Base-by-base conservation (phyloP, 2,113 vertebrate genomes). In the Pedetes capensis region DNA sequence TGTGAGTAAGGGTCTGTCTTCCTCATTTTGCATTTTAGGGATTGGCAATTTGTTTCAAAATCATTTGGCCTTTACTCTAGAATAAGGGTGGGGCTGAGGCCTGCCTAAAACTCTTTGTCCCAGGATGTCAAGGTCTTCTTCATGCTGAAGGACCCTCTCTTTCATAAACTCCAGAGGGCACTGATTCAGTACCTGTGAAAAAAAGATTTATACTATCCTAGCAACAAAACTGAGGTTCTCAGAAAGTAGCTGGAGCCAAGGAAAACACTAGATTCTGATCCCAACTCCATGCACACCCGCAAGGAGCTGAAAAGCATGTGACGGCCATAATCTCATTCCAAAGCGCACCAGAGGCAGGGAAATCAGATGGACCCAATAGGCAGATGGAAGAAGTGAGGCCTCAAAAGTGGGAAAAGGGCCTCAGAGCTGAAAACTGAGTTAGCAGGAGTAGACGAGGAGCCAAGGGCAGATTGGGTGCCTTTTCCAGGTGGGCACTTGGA, bases 171-270 rank as follows among this genome's bases (percentile, higher is more conserved):
- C 34, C 32, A 1, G 74, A 81, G 95, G 69, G 11, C 29, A 29
- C 47, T n/a, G 51, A 71, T 74, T 20, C 18, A 53, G 42, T 80
- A 53, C 72, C 71, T 49, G 9, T 34, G 78, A 51, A 34, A 55
- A 42, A 72, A 80, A n/a, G 16, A 32, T 27, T 10, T 53, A 8
- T 39, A 0, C 3, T 39, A 1, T 76, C 69, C n/a, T 53, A 81
- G 76, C 34, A n/a, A 1, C 53, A 55, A 81, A 85, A 86, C 74
- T 29, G 82, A 68, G 69, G 37, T 69, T 86, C 88, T 97, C 8
- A 5, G 75, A 89, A 89, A 72, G 86, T 88, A 84, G 92, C 96
- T 97, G 96, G 96, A 96, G 96, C 95, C 96, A 96, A 95, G 93
- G 96, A 96, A 97, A 95, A 93, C 78, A 1, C 87, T 93, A 37